Base-by-base conservation (phyloP, 1,140 invertebrate species). In the Pinna nobilis region DNA sequence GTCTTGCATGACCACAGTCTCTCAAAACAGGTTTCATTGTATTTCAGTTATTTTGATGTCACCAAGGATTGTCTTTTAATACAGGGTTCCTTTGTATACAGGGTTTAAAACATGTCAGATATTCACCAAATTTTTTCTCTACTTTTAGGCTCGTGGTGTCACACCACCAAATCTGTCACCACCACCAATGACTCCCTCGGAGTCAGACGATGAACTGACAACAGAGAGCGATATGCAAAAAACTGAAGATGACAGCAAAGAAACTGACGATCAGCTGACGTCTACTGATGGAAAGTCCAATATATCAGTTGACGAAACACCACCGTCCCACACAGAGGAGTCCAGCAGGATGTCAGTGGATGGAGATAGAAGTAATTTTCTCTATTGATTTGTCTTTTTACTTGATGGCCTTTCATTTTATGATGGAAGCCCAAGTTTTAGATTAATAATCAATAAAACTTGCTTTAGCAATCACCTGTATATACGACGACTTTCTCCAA, bases 71-170 rank as follows among this genome's bases (percentile, higher is more conserved):
- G n/a, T n/a, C n/a, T n/a, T n/a, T n/a, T n/a, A n/a, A n/a, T 57
- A 30, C 18, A 5, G 35, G 20, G 9, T 33, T 37, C 11, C 18
- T 60, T 35, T 18, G 23, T 35, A 5, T 18, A 37, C 1, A 37
- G 4, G 20, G 51, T 20, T 15, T 6, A 15, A 47, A 18, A 47
- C 44, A 47, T 47, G 20, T 47, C 15, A 18, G 20, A 18, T 47
- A 47, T 20, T 18, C 20, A 20, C 20, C 15, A 20, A 47, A 47
- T 20, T 44, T 20, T 64, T 49, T 4, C 5, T 65, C 15, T 44
- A 2, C 32, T 47, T 61, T 18, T 39, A 80, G 78, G 70, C 69
- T n/a, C 71, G 72, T 9, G 66, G 55, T 13, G 77, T 71, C 37
- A 75, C 78, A 1, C 44, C 61, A 30, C 68, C 50, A 53, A 39